Conservation (phyloP, 2,888 invertebrate genomes). For the Drosophila nr. perissopoda region DNA sequence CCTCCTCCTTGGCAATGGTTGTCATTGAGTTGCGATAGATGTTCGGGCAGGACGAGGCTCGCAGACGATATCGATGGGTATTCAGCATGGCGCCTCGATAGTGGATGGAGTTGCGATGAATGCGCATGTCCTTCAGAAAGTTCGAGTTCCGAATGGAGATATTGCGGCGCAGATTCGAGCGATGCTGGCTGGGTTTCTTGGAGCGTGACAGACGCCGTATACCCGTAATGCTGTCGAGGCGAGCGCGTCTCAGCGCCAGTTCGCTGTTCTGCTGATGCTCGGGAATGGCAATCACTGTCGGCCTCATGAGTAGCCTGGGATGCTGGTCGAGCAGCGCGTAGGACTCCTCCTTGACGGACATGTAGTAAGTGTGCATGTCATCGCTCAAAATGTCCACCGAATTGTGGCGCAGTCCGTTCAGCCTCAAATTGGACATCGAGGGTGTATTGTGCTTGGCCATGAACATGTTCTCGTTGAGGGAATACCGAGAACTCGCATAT, state of each 20-base stretch:
- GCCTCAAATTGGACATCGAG: slow-evolving; percentile 70
- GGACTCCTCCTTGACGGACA: slow-evolving; percentile 72
- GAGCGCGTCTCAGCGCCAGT: slow-evolving; percentile 58
- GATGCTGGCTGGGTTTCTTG: slow-evolving; percentile 78
- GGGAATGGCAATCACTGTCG: slow-evolving; percentile 78
- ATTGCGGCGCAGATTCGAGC: slow-evolving; percentile 82
- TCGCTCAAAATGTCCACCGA: slow-evolving; percentile 83
- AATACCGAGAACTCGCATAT: slow-evolving; percentile 81
- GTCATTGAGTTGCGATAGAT: slow-evolving; percentile 96
- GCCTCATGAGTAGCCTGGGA: slow-evolving; percentile 12
- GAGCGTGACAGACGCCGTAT: slow-evolving; percentile 79
- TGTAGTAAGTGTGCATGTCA: slow-evolving; percentile 72
- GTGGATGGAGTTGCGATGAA: slow-evolving; percentile 92
- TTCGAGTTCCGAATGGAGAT: slow-evolving; percentile 86
- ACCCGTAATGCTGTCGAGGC: slow-evolving; percentile 77
- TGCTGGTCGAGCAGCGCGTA: slow-evolving; percentile 74
- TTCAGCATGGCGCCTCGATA: slow-evolving; percentile 94
- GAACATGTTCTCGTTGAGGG: slow-evolving; percentile 83
- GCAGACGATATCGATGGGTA: slow-evolving; percentile 91
- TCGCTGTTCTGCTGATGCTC: slow-evolving; percentile 67
- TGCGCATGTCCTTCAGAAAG: slow-evolving; percentile 89
- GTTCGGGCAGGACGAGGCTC: slow-evolving; percentile 96
- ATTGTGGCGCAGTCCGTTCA: slow-evolving; percentile 80
- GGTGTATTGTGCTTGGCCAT: slow-evolving; percentile 69
- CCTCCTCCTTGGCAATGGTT: slow-evolving; percentile 90